Evolutionary conservation across 1,140 invertebrate species (phyloP).

Genomic region (Amyelois transitella): DNA sequence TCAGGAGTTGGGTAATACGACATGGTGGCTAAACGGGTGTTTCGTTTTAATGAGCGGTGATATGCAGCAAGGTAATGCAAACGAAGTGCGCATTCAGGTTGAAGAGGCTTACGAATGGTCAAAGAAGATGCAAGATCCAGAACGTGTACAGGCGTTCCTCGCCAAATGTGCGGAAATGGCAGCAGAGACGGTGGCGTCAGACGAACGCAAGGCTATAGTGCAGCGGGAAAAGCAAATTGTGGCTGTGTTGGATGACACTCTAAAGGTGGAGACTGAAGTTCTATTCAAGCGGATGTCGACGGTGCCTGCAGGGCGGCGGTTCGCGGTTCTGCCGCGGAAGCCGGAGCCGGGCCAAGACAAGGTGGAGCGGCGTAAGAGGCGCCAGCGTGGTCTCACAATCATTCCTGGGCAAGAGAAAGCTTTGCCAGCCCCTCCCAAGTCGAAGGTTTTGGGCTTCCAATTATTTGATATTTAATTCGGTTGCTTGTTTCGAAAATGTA

Average conservation of each 20-base stretch:
- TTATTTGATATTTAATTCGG: constrained; percentile 54
- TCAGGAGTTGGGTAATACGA: constrained; percentile 50
- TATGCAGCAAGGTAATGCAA: constrained; percentile 72
- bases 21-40: constrained; percentile 72
- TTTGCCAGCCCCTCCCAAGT: constrained; percentile 44
- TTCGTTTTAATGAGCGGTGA: constrained; percentile 71
- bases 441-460: constrained; percentile 48
- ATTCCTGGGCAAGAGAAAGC: constrained; percentile 47
- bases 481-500: neutral
- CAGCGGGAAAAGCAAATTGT: constrained; percentile 55
- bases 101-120: constrained; percentile 62
- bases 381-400: constrained; percentile 49
- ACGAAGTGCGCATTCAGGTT: constrained; percentile 65
- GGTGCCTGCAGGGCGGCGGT: constrained; percentile 48
- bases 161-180: constrained; percentile 56
- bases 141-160: constrained; percentile 54
- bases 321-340: constrained; percentile 54
- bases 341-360: constrained; percentile 21
- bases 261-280: constrained; percentile 44
- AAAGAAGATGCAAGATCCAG: constrained; percentile 56
- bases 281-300: constrained; percentile 63
- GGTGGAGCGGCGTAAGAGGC: constrained; percentile 35
- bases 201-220: constrained; percentile 52
- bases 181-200: constrained; percentile 36
- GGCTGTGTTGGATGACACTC: constrained; percentile 42